Evolutionary conservation across 2,113 vertebrate species (phyloP).

Genomic region (Piprites chloris): DNA sequence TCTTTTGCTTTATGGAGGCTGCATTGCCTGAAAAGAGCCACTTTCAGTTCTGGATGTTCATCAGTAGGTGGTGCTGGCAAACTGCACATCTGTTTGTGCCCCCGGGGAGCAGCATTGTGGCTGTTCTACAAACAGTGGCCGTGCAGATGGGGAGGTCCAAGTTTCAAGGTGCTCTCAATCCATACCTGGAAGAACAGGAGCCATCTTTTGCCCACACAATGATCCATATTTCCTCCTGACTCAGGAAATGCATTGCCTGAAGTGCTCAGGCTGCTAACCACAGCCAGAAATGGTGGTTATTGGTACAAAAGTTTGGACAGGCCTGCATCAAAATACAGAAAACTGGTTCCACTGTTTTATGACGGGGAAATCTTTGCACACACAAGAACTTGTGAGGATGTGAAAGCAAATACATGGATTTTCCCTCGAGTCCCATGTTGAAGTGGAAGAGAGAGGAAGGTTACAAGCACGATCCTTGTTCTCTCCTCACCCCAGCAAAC

Average conservation of each 20-base stretch:
- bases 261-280: background rate
- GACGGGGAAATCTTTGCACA: background rate
- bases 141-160: background rate
- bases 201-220: accelerated
- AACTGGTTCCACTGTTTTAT: background rate
- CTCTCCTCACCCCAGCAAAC: background rate
- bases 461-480: background rate
- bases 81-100: background rate
- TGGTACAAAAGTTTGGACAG: no score
- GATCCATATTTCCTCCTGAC: accelerated
- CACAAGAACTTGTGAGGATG: background rate
- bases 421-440: background rate
- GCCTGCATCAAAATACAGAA: background rate
- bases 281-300: accelerated
- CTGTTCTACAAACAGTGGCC: accelerated
- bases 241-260: background rate
- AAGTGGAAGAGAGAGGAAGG: background rate
- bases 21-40: background rate
- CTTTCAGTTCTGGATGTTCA: background rate
- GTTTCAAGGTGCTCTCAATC: accelerated
- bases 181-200: background rate
- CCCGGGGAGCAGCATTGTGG: no score
- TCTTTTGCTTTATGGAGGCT: background rate
- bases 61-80: conserved; percentile 53
- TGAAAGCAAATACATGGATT: background rate